These are phyloP conservation scores for Anthopleura sola DNA, from an alignment of 64 coral and sea anemone genomes.

Conservation along the genomic window DNA sequence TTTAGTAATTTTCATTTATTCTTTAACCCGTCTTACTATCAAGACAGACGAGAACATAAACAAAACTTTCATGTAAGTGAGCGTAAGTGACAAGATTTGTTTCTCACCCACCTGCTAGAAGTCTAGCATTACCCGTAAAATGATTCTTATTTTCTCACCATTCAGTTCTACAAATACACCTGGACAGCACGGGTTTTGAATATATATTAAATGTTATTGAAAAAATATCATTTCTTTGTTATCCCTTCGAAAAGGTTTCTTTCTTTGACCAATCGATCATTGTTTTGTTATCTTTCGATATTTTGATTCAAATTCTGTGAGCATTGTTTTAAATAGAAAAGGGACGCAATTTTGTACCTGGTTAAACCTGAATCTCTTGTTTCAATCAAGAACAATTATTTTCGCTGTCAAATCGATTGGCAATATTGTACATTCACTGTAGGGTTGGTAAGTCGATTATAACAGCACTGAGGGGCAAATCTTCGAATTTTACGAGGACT, in stretches of 20 bases:
- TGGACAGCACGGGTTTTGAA: background rate
- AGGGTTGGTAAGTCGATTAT: too few species aligned
- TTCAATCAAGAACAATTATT: background rate
- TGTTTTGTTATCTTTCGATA: conserved; percentile 1
- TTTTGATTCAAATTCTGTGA: conserved; percentile 1
- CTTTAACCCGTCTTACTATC: background rate
- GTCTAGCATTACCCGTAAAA: background rate
- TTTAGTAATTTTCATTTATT: background rate
- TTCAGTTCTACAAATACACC: background rate
- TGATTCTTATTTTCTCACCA: background rate
- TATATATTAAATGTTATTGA: background rate
- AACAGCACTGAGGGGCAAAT: too few species aligned
- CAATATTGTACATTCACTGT: too few species aligned
- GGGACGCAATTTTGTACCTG: background rate
- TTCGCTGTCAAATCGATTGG: background rate
- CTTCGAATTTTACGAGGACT: too few species aligned
- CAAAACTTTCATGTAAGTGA: background rate
- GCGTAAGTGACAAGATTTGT: background rate
- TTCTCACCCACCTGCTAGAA: background rate
- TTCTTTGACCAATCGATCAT: background rate
- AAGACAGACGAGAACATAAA: background rate
- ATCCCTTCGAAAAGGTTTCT: background rate
- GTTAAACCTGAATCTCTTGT: background rate
- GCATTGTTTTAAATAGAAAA: conserved; percentile 6
- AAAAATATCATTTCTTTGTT: background rate